Percentiles rank a stretch among this genome's conserved stretches.
Conservation (phyloP, 2,113 vertebrate species). For the Delphinapterus leucas region DNA sequence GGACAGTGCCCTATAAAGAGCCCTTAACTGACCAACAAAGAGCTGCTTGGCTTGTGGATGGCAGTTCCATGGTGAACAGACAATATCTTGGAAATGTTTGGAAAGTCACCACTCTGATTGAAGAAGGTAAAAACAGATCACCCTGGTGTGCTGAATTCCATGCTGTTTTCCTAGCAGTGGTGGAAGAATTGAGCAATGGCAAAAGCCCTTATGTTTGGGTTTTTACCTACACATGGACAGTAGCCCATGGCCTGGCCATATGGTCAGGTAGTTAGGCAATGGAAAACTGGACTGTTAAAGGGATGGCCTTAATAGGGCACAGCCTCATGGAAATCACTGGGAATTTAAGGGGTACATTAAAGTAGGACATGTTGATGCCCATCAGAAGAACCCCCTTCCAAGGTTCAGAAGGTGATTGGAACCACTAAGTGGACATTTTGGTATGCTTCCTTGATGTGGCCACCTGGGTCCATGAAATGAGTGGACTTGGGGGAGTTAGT, state of each 20-base stretch:
- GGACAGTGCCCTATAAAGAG: not conserved
- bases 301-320: not conserved
- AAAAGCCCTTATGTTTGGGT: not conserved
- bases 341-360: not conserved
- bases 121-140: not conserved
- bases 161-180: not conserved
- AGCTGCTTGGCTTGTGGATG: not conserved
- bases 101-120: not conserved
- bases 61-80: not conserved
- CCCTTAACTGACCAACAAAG: not conserved
- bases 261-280: not conserved
- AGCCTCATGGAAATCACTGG: not conserved
- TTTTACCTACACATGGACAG: not conserved
- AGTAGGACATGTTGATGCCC: not conserved
- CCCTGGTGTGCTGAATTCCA: not conserved
- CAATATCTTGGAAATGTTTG: not conserved
- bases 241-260: not conserved
- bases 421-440: not conserved
- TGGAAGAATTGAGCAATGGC: not conserved
- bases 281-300: not conserved
- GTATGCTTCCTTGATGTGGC: not conserved
- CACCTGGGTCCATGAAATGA: not conserved
- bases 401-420: not conserved
- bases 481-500: not conserved
- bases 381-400: not conserved